phyloP scores from a whole-genome alignment of 23 tunicate genomes.

The Corella eumyota region DNA sequence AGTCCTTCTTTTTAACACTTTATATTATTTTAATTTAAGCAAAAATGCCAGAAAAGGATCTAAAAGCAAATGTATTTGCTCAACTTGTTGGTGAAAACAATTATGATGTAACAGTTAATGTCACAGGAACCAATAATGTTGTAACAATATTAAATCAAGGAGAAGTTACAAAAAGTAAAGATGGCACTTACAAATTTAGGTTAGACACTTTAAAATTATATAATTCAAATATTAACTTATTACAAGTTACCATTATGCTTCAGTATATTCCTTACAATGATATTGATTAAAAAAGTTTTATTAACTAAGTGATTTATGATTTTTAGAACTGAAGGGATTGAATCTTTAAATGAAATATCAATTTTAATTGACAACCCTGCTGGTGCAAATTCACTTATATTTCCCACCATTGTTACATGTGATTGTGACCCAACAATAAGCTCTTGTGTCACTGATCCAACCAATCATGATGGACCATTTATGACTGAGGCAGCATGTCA shows the following conservation, averaged over 20 bases:
- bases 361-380: too few relatives aligned
- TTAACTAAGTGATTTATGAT: too few relatives aligned
- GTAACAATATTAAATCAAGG: conserved; percentile 1
- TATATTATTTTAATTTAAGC: background rate
- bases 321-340: too few relatives aligned
- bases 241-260: too few relatives aligned
- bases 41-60: background rate
- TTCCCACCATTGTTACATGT: conserved; percentile 34
- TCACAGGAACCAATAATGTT: background rate
- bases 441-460: background rate
- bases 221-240: too few relatives aligned
- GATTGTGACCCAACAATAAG: conserved; percentile 27
- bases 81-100: background rate
- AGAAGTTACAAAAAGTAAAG: too few relatives aligned
- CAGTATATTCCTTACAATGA: too few relatives aligned
- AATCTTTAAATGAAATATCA: too few relatives aligned
- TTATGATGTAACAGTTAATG: conserved; percentile 6
- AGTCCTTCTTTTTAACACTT: too few relatives aligned
- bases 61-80: background rate
- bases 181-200: too few relatives aligned
- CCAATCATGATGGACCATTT: conserved; percentile 2
- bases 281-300: too few relatives aligned
- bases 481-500: conserved; percentile 24
- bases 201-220: too few relatives aligned
- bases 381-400: conserved; percentile 5